These are phyloP conservation scores for Acropternis orthonyx DNA, from an alignment of 2,797 vertebrate genomes.

Conservation along the genomic window DNA sequence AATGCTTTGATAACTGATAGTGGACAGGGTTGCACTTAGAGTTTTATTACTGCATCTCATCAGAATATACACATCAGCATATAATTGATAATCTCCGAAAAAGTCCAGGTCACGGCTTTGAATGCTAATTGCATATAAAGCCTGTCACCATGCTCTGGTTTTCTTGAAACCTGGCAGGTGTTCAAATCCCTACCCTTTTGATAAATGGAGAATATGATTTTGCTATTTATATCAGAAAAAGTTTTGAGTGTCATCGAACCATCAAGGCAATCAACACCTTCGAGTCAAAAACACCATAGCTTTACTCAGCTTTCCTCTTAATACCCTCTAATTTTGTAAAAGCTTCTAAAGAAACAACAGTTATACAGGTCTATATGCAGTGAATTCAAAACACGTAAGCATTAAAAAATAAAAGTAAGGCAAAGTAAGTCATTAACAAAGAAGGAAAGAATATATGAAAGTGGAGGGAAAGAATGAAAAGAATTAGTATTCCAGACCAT, in stretches of 20 bases:
- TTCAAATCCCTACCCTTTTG: not conserved
- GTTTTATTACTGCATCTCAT: not conserved
- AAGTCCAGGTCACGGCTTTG: not conserved
- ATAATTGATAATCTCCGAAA: not conserved
- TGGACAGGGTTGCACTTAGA: not conserved
- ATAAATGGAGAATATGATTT: not conserved
- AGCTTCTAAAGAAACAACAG: not conserved
- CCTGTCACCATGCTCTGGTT: not conserved
- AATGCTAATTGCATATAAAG: not conserved
- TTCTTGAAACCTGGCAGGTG: not conserved
- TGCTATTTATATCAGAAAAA: not conserved
- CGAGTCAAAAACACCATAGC: not conserved
- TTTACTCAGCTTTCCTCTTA: not conserved
- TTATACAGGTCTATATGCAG: not conserved
- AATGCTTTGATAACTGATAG: not conserved
- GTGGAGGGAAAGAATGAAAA: not conserved
- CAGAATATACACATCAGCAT: not conserved
- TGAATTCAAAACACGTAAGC: not conserved
- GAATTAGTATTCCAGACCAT: not conserved
- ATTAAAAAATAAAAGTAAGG: not conserved
- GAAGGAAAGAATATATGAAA: not conserved
- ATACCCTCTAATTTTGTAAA: not conserved
- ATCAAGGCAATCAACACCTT: not conserved
- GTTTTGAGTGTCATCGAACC: not conserved
- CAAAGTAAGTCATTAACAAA: not conserved